Base-by-base conservation (phyloP, 2,113 vertebrate species). In the Ivindomyrus marchei region DNA sequence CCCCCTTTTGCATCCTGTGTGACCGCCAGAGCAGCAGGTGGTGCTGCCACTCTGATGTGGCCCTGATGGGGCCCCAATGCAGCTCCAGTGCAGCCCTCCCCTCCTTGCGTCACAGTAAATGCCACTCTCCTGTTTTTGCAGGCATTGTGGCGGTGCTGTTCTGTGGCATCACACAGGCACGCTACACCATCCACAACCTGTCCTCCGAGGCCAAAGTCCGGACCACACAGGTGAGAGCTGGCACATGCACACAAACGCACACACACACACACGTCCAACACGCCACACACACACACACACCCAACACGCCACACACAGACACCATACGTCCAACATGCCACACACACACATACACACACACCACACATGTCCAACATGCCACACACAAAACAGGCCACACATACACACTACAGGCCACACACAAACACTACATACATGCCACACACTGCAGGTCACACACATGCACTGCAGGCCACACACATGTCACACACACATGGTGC, bases 71-170 rank as follows among this genome's bases (percentile, higher is more conserved):
- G 13, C 39, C 19, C 8, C 36, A 39, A 0, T 45, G 31, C 42
- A 83, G 42, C 36, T 36, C 31, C 36, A 39, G 36, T 39, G 31
- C 70, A 77, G 70, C 27, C 62, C 24, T 56, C 58, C n/a, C 58
- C n/a, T 66, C n/a, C 39, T 31, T 19, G 50, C 36, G 1, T 13
- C 7, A 36, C n/a, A 47, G 50, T 36, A 9, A 80, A 0, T 1
- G 9, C 13, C 2, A 39, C 85, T 21, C 2, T 66, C 80, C 27
- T 92, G 89, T 50, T 87, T 92, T 93, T 95, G 36, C 94, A 97
- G 97, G 96, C 53, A 97, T 97, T 91, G 97, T 97, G 56, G 96
- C 97, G 17, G 96, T 97, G 90, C 95, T 98, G 90, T 97, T 97
- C 94, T 97, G 97, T 91, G 97, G 97, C 92, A 95, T 98, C 89